Evolutionary conservation across 2,888 invertebrate genomes (phyloP).

Genomic region (Sussaba pulchella): DNA sequence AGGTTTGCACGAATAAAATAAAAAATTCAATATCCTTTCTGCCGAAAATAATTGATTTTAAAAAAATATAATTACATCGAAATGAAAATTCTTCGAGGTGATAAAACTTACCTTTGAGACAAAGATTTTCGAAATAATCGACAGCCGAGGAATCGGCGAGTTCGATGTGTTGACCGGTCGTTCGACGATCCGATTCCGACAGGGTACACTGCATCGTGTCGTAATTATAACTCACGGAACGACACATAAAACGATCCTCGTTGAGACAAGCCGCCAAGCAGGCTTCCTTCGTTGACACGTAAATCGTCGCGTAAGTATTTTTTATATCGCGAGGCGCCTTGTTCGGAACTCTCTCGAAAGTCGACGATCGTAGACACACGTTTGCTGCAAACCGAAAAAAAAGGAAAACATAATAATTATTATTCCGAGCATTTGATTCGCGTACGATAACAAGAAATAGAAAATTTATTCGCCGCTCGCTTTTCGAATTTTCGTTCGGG

Average conservation of each 20-base stretch:
- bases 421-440: background rate
- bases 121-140: slow-evolving; percentile 96
- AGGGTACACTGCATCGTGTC: slow-evolving; percentile 96
- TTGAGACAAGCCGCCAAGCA: slow-evolving; percentile 96
- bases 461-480: too few species aligned
- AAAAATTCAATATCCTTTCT: too few species aligned
- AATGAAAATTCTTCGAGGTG: too few species aligned
- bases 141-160: slow-evolving; percentile 94
- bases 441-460: too few species aligned
- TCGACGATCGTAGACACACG: slow-evolving; percentile 96
- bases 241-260: slow-evolving; percentile 96
- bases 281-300: slow-evolving; percentile 97
- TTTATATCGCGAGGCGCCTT: slow-evolving; percentile 96
- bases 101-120: slow-evolving; percentile 86
- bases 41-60: too few species aligned
- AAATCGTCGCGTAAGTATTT: slow-evolving; percentile 91
- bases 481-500: too few species aligned
- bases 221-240: slow-evolving; percentile 97
- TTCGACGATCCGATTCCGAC: slow-evolving; percentile 95
- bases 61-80: too few species aligned
- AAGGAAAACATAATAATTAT: slow-evolving; percentile 2
- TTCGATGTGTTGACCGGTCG: slow-evolving; percentile 95
- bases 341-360: slow-evolving; percentile 96
- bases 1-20: too few species aligned
- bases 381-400: slow-evolving; percentile 88